These are phyloP conservation scores for Fragum whitleyi DNA, from an alignment of 2,888 invertebrate species.

Conservation along the genomic window DNA sequence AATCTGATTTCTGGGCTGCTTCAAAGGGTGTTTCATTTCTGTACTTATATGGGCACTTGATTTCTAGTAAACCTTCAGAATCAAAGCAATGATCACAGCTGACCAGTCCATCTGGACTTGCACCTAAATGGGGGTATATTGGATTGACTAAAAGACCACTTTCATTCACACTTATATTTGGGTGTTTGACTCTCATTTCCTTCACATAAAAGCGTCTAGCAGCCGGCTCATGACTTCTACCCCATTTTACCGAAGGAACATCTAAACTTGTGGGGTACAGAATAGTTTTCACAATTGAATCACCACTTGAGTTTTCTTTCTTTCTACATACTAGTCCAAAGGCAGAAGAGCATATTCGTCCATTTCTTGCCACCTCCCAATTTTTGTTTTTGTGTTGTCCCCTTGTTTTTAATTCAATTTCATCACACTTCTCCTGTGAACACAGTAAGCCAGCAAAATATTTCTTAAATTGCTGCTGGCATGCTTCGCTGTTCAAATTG, in stretches of 20 bases:
- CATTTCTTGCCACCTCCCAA: not conserved
- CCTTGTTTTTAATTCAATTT: not conserved
- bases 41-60: no score
- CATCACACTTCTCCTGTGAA: not conserved
- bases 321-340: not conserved
- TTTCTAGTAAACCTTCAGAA: not conserved
- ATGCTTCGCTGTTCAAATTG: not conserved
- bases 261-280: not conserved
- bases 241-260: conserved; percentile 4
- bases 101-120: conserved; percentile 1
- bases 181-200: not conserved
- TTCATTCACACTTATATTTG: not conserved
- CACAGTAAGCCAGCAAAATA: not conserved
- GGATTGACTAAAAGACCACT: not conserved
- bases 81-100: not conserved
- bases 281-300: not conserved
- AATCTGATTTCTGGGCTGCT: not conserved
- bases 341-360: not conserved
- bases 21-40: not conserved
- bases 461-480: not conserved
- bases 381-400: not conserved
- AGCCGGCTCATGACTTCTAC: not conserved
- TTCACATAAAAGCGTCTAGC: not conserved
- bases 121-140: conserved; percentile 3
- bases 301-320: not conserved